Base-by-base conservation (phyloP, 2,888 invertebrate genomes). In the Auanema sp. region DNA sequence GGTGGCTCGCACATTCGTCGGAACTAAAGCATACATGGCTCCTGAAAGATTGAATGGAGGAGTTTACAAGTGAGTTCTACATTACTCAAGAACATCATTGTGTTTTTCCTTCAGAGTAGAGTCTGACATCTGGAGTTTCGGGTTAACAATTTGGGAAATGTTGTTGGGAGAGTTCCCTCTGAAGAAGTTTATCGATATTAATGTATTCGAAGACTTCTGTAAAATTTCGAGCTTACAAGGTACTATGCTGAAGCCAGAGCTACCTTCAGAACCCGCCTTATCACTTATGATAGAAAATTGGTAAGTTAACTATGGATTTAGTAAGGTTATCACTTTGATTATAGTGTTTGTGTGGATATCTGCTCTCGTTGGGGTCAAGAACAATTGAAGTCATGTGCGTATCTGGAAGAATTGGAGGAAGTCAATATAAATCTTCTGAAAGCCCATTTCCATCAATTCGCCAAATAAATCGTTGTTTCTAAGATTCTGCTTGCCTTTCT, bases 11-110 rank as follows among this genome's bases (percentile, higher is more conserved):
- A 84, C 85, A 12, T 84, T 83, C 69, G 82, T 86, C 10, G 86
- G 86, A 52, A 86, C 85, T 4, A 84, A 84, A 69, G 84, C 83
- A 44, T 86, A 85, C 70, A 85, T 86, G 85, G 84, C 86, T 1
- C 76, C 76, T 8, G 76, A 76, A 41, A 44, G 76, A 16, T 58
- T 69, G 14, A 18, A 41, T 18, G 69, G 76, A 11, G 68, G 72
- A 11, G 53, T 63, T n/a, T 76, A 76, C 58, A 66, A 60, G 71
- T 66, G 33, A 56, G 49, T 54, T n/a, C n/a, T n/a, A n/a, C n/a
- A n/a, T n/a, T n/a, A n/a, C n/a, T n/a, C n/a, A n/a, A n/a, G n/a
- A 33, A 8, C 4, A 33, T 33, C 33, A 3, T 33, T 5, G 8
- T 8, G 3, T 33, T 33, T 8, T 24, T 65, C 58, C n/a, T 52